Evolutionary conservation across 2,888 invertebrate species (phyloP).

Genomic region (Brachyopa scutellaris): DNA sequence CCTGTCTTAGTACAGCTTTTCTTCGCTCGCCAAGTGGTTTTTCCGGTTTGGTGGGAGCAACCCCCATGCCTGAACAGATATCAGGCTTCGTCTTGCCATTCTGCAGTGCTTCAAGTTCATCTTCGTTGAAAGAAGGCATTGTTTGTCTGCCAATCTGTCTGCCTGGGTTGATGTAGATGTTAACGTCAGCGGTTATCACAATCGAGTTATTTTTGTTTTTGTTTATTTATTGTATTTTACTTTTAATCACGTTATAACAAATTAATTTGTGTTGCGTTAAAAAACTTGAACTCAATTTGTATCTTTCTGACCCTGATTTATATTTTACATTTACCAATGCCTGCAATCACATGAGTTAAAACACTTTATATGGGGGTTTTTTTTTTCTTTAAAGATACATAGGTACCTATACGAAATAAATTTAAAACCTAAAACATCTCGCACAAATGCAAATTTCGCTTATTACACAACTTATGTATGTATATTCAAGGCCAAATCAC

Average conservation of each 20-base stretch:
- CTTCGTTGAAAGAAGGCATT: conserved; percentile 43
- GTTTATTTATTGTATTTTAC: background rate
- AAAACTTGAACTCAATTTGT: conserved; percentile 30
- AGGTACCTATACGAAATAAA: background rate
- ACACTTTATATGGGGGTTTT: background rate
- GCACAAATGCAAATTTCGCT: background rate
- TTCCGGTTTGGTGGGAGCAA: background rate
- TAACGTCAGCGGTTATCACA: background rate
- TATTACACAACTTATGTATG: conserved; percentile 29
- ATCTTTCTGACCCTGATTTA: background rate
- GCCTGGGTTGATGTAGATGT: background rate
- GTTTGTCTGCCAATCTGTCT: background rate
- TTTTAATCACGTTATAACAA: background rate
- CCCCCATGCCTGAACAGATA: conserved; percentile 57
- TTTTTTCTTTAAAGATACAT: background rate
- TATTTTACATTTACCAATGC: background rate
- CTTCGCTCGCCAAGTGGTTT: conserved; percentile 58
- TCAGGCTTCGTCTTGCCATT: conserved; percentile 61
- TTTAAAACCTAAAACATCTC: background rate
- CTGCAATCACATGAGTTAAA: background rate
- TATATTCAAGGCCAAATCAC: conserved; percentile 53
- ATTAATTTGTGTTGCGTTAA: background rate
- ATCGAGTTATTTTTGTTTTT: no score
- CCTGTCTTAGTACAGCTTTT: conserved; percentile 66
- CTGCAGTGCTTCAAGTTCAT: conserved; percentile 47